These are phyloP conservation scores for Clamator glandarius DNA, from an alignment of 2,797 vertebrate genomes.

Conservation along the genomic window DNA sequence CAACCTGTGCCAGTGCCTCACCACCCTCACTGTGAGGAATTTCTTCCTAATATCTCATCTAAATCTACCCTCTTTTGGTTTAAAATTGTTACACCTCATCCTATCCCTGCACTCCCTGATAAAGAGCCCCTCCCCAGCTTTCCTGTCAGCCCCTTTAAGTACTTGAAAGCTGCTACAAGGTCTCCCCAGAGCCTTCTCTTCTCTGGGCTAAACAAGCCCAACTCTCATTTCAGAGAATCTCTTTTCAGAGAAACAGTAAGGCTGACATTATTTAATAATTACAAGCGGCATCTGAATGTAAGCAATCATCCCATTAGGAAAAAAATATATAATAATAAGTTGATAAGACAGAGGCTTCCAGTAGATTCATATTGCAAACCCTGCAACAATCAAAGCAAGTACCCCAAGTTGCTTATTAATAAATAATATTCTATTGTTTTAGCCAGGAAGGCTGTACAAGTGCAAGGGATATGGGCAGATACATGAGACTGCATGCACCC, in stretches of 20 bases:
- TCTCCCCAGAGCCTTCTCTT: too few species aligned
- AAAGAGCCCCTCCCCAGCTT: too few species aligned
- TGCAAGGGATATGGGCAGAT: rapidly evolving
- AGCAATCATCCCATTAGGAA: not conserved
- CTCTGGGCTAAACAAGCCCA: too few species aligned
- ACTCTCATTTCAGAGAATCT: not conserved
- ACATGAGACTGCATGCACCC: rapidly evolving
- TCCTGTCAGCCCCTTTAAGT: too few species aligned
- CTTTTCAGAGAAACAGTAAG: not conserved
- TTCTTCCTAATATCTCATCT: too few species aligned
- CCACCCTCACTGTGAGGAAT: too few species aligned
- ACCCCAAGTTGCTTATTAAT: not conserved
- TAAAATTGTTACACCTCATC: too few species aligned
- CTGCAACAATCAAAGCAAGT: not conserved
- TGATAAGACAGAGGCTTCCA: not conserved
- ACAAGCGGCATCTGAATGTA: not conserved
- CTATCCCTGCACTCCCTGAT: too few species aligned
- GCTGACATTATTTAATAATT: not conserved
- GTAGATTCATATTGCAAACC: not conserved
- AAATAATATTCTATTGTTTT: not conserved
- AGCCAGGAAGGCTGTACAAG: not conserved
- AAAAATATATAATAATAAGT: not conserved
- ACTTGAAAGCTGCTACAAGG: too few species aligned
- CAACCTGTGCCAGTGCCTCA: too few species aligned
- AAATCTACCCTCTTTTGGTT: too few species aligned